These are phyloP conservation scores for Oncorhynchus tshawytscha DNA, from an alignment of 2,113 vertebrate genomes.

Conservation along the genomic window DNA sequence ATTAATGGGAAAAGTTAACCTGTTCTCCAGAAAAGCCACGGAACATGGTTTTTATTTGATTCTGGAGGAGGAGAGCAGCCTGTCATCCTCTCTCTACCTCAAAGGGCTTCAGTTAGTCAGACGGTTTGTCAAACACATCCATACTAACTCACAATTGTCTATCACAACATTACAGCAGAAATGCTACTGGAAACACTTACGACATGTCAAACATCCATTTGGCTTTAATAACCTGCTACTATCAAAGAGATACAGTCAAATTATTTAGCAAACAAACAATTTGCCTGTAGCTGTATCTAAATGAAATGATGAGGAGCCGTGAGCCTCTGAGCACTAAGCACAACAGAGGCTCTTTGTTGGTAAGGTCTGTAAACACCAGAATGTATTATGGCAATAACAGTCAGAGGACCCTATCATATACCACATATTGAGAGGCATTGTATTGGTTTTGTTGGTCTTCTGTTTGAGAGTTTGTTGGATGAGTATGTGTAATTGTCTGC, in stretches of 20 bases:
- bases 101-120: constrained; percentile 29
- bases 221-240: constrained; percentile 17
- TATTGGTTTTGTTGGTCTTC: constrained; percentile 46
- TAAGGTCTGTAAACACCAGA: constrained; percentile 33
- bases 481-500: constrained; percentile 48
- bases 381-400: constrained; percentile 28
- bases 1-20: constrained; percentile 51
- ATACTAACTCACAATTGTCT: constrained; percentile 13
- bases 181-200: neutral
- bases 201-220: constrained; percentile 25
- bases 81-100: constrained; percentile 11
- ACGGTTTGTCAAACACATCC: constrained; percentile 14
- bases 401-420: constrained; percentile 42
- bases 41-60: constrained; percentile 59
- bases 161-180: constrained; percentile 40
- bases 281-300: constrained; percentile 27
- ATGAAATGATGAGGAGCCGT: constrained; percentile 18
- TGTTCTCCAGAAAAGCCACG: constrained; percentile 43
- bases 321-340: constrained; percentile 28
- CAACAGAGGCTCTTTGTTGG: constrained; percentile 42
- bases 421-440: constrained; percentile 40
- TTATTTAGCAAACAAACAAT: constrained; percentile 35
- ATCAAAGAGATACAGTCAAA: constrained; percentile 11
- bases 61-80: constrained; percentile 41
- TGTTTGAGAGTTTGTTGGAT: constrained; percentile 38